Evolutionary conservation across 2,797 vertebrate genomes (phyloP).

Genomic region (Limnodromus scolopaceus): DNA sequence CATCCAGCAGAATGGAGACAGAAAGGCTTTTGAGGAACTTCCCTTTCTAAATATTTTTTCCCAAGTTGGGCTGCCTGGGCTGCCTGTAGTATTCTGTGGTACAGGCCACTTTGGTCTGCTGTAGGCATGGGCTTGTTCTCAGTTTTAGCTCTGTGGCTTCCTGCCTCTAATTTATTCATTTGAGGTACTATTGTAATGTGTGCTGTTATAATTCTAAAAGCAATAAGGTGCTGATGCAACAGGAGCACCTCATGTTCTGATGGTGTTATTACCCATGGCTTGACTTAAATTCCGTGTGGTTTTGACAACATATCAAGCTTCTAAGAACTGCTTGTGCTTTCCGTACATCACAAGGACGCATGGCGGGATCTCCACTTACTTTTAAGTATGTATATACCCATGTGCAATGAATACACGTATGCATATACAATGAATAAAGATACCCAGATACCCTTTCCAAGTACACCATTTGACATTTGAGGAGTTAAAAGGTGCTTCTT

Average conservation of each 20-base stretch:
- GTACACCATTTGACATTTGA: neutral
- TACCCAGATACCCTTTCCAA: accelerated
- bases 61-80: neutral
- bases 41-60: neutral
- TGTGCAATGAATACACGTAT: too few relatives aligned
- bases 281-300: neutral
- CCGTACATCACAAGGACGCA: accelerated
- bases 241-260: neutral
- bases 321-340: neutral
- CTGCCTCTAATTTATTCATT: neutral
- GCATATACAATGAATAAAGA: neutral
- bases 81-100: neutral
- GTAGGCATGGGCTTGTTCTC: neutral
- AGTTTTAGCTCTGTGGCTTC: neutral
- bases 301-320: neutral
- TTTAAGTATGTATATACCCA: neutral
- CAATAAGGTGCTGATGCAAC: neutral
- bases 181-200: neutral
- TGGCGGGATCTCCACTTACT: neutral
- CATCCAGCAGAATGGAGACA: neutral
- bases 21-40: neutral
- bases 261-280: neutral
- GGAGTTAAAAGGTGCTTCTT: neutral
- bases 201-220: neutral
- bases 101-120: neutral